A percentile compares a stretch with the other conserved stretches of the same genome.
These are phyloP conservation scores for Pyrgus malvae DNA, from an alignment of 2,888 invertebrate genomes.

Conservation along the genomic window DNA sequence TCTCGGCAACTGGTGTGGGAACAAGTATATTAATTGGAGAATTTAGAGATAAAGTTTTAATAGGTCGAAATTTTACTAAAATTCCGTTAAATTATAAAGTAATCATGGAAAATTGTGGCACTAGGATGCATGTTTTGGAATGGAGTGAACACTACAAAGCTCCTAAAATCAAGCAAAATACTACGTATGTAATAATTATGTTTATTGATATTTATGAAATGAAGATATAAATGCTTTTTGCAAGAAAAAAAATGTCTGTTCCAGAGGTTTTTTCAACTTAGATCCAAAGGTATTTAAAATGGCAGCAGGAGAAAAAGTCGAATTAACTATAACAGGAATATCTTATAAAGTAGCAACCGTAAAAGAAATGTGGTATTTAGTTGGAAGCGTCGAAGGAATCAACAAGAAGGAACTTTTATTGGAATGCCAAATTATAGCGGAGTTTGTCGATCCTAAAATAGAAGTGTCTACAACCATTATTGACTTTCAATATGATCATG, in stretches of 20 bases:
- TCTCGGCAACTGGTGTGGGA: constrained; percentile 84
- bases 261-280: constrained; percentile 70
- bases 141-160: constrained; percentile 75
- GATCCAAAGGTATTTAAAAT: constrained; percentile 72
- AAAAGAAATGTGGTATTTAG: constrained; percentile 82
- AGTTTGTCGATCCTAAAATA: constrained; percentile 82
- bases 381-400: constrained; percentile 77
- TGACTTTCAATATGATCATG: constrained; percentile 75
- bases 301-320: constrained; percentile 63
- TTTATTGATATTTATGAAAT: neutral
- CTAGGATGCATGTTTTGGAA: constrained; percentile 72
- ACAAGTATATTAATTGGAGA: constrained; percentile 85
- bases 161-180: constrained; percentile 58
- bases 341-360: constrained; percentile 62
- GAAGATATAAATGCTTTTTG: neutral
- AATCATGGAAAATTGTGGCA: constrained; percentile 79
- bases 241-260: constrained; percentile 30
- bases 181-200: constrained; percentile 47
- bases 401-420: constrained; percentile 78
- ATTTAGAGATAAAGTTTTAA: constrained; percentile 77
- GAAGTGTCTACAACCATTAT: constrained; percentile 71
- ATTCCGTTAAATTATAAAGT: constrained; percentile 64
- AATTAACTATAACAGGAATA: constrained; percentile 60
- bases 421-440: constrained; percentile 73
- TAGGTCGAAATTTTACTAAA: constrained; percentile 85